Evolutionary conservation across 2,888 invertebrate species (phyloP).

Genomic region (Xanthia icteritia): DNA sequence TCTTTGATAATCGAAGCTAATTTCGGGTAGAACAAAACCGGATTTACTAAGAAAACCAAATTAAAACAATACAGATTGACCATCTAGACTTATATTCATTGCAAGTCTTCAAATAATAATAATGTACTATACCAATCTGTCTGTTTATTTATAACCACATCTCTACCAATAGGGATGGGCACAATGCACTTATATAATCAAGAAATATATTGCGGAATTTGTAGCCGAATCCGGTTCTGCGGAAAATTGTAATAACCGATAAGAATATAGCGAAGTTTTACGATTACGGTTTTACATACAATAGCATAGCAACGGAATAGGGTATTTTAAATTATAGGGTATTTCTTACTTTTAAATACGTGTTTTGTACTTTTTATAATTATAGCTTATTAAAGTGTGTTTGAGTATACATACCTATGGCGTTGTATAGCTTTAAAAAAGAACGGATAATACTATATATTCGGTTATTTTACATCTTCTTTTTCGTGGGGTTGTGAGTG

Average conservation of each 20-base stretch:
- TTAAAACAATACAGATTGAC: neutral
- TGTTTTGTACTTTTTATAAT: conserved; percentile 3
- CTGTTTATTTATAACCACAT: neutral
- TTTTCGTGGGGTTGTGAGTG: no score
- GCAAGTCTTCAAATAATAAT: neutral
- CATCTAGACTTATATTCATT: neutral
- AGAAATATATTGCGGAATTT: neutral
- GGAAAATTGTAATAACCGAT: conserved; percentile 4
- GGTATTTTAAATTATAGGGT: no score
- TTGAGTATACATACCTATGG: no score
- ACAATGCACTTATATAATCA: neutral
- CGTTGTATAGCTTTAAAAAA: neutral
- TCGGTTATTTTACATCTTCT: no score
- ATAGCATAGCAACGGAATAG: neutral
- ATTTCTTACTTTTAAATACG: neutral
- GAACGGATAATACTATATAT: no score
- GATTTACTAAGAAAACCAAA: no score
- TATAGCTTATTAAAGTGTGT: no score
- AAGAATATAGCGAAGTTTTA: conserved; percentile 17
- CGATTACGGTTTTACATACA: conserved; percentile 1
- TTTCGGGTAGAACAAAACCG: no score
- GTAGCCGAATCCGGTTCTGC: neutral
- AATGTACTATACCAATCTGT: neutral
- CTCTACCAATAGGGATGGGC: neutral
- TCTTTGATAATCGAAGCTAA: neutral